Conservation (phyloP, 2,113 vertebrate species). For the Coptodon rendalli region DNA sequence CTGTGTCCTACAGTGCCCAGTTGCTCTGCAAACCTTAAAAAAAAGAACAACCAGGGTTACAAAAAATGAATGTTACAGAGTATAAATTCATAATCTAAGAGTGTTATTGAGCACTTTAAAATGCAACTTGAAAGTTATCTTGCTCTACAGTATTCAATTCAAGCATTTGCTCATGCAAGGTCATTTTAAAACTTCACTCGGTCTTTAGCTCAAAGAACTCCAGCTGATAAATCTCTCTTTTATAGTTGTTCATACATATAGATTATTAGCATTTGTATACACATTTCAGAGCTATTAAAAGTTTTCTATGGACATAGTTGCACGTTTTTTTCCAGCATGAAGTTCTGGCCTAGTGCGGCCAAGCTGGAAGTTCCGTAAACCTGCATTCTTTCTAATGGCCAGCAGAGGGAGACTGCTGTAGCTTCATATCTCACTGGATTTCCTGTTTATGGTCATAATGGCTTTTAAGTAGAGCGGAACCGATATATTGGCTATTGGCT, state of each 20-base stretch:
- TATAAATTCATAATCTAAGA: background rate
- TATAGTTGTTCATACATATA: background rate
- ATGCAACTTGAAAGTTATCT: background rate
- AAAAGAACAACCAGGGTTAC: background rate
- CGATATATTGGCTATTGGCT: background rate
- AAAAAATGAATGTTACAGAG: background rate
- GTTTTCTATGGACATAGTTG: background rate
- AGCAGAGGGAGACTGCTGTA: background rate
- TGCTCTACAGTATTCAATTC: background rate
- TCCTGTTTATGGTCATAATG: background rate
- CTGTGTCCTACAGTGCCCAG: background rate
- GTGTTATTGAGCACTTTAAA: background rate
- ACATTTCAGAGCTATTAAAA: background rate
- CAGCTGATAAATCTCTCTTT: background rate
- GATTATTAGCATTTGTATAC: background rate
- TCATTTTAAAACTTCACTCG: background rate
- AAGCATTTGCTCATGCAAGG: background rate
- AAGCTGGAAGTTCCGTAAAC: background rate
- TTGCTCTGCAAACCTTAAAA: background rate
- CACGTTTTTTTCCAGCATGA: background rate
- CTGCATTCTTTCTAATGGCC: background rate
- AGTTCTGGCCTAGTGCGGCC: background rate
- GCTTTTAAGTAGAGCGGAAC: background rate
- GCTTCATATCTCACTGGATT: background rate
- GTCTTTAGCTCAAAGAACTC: background rate